These are phyloP conservation scores for Entomobrya multifasciata DNA, from an alignment of 2,888 invertebrate genomes.

Conservation along the genomic window DNA sequence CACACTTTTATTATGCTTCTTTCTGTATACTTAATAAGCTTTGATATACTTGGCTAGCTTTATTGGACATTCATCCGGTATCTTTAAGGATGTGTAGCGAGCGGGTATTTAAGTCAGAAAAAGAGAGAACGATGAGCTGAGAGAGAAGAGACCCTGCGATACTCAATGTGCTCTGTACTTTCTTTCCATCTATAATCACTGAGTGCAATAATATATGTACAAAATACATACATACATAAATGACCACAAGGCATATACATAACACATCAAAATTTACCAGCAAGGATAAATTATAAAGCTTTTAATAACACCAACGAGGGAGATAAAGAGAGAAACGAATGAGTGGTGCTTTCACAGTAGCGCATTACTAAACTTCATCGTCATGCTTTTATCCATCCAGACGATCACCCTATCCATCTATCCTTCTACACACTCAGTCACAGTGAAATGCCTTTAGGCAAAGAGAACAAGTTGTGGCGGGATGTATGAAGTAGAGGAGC, in stretches of 20 bases:
- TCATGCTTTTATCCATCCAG: slow-evolving; percentile 47
- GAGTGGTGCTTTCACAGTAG: slow-evolving; percentile 67
- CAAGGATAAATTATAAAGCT: slow-evolving; percentile 71
- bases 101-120: neutral
- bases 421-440: slow-evolving; percentile 36
- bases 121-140: neutral
- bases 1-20: neutral
- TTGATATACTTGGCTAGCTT: slow-evolving; percentile 5
- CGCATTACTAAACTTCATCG: slow-evolving; percentile 55
- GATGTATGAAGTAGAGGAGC: no score
- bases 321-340: neutral
- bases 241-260: slow-evolving; percentile 72
- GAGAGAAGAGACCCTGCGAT: slow-evolving; percentile 55
- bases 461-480: slow-evolving; percentile 50
- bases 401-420: slow-evolving; percentile 60
- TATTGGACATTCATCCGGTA: slow-evolving; percentile 56
- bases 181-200: slow-evolving; percentile 13
- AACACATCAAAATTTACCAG: slow-evolving; percentile 70
- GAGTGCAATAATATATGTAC: neutral
- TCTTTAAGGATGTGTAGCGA: slow-evolving; percentile 7
- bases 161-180: slow-evolving; percentile 14
- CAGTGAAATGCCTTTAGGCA: slow-evolving; percentile 61
- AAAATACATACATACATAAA: slow-evolving; percentile 53
- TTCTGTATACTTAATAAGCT: neutral
- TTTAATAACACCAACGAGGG: slow-evolving; percentile 69